Conservation (phyloP, 2,888 invertebrate genomes). For the Dorcus hopei region DNA sequence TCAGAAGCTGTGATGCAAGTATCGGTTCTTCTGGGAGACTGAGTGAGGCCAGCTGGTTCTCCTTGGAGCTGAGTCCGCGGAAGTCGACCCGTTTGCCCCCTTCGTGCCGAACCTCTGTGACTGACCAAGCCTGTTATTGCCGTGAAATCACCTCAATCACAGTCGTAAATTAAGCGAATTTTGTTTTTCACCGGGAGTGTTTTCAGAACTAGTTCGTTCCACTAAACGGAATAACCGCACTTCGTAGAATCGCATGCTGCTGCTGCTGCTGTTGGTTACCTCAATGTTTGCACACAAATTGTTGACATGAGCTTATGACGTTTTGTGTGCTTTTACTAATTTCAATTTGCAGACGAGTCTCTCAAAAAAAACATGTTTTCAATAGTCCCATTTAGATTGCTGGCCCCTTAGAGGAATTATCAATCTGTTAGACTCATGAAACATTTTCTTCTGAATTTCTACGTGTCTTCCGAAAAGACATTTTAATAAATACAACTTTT, state of each 20-base stretch:
- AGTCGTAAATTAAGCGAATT: slow-evolving; percentile 21
- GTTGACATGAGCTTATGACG: neutral
- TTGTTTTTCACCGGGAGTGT: slow-evolving; percentile 6
- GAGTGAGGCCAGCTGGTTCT: slow-evolving; percentile 21
- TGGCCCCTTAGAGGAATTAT: too few relatives aligned
- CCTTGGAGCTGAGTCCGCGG: slow-evolving; percentile 25
- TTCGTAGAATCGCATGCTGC: neutral
- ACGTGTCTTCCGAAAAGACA: too few relatives aligned
- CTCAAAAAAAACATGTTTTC: too few relatives aligned
- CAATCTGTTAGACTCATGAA: too few relatives aligned
- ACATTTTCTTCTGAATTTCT: too few relatives aligned
- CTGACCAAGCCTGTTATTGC: slow-evolving; percentile 28
- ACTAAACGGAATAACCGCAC: neutral
- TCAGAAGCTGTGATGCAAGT: slow-evolving; percentile 23
- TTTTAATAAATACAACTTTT: too few relatives aligned
- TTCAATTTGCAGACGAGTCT: too few relatives aligned
- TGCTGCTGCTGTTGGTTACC: neutral
- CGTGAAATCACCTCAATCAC: slow-evolving; percentile 26
- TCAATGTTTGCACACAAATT: neutral
- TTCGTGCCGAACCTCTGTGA: slow-evolving; percentile 12
- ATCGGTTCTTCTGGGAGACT: slow-evolving; percentile 10
- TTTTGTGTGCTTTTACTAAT: too few relatives aligned
- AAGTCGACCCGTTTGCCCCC: slow-evolving; percentile 21
- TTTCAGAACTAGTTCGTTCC: neutral
- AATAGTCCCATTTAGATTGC: too few relatives aligned